These are phyloP conservation scores for Scaptomyza caliginosa DNA, from an alignment of 2,888 invertebrate species.

Conservation along the genomic window DNA sequence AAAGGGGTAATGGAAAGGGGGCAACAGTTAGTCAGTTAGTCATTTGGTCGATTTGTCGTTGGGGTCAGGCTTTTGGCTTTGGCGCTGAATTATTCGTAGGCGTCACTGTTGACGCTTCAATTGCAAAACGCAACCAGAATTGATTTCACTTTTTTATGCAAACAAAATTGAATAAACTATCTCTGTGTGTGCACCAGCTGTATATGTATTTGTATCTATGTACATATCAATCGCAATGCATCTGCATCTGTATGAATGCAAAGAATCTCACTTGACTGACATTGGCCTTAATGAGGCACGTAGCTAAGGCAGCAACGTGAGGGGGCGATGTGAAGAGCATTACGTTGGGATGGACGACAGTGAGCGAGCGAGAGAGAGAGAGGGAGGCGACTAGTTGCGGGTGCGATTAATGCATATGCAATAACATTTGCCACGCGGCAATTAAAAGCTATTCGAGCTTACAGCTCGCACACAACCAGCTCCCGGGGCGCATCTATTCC, in stretches of 20 bases:
- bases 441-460: conserved; percentile 57
- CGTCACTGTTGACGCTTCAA: conserved; percentile 64
- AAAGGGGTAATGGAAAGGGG: neutral
- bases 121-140: conserved; percentile 69
- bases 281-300: conserved; percentile 74
- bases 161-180: conserved; percentile 48
- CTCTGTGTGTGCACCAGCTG: conserved; percentile 15
- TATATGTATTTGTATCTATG: conserved; percentile 2
- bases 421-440: conserved; percentile 66
- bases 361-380: neutral
- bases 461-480: conserved; percentile 23
- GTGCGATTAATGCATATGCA: conserved; percentile 61
- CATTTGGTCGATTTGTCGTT: conserved; percentile 20
- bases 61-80: conserved; percentile 30
- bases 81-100: conserved; percentile 33
- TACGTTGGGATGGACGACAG: neutral
- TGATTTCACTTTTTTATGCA: conserved; percentile 69
- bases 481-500: conserved; percentile 45
- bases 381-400: conserved; percentile 4
- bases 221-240: conserved; percentile 7
- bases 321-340: neutral
- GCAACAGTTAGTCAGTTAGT: conserved; percentile 21
- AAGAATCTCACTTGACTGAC: conserved; percentile 74
- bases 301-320: conserved; percentile 30
- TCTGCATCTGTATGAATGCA: conserved; percentile 24